Evolutionary conservation across 2,113 vertebrate species (phyloP).

Genomic region (Laterallus jamaicensis): DNA sequence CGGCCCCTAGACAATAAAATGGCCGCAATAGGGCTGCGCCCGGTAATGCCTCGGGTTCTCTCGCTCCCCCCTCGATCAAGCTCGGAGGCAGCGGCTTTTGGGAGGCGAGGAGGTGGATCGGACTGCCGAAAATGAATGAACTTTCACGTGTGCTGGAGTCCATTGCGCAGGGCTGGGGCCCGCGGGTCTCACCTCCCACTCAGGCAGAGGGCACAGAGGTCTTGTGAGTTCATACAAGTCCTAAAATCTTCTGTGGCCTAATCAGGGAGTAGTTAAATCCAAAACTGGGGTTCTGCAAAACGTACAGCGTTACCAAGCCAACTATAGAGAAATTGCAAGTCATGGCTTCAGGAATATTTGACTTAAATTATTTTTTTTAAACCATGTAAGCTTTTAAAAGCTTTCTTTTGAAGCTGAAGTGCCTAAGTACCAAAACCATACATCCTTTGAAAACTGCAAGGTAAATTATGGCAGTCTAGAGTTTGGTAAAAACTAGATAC

Average conservation of each 20-base stretch:
- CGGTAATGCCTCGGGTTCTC: background rate
- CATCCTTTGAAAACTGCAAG: background rate
- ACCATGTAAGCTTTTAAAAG: background rate
- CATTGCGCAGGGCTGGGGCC: background rate
- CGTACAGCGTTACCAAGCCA: background rate
- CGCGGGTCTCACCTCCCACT: background rate
- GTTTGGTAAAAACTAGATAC: background rate
- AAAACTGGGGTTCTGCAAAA: background rate
- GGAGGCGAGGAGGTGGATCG: background rate
- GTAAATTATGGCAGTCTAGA: background rate
- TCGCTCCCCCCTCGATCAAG: background rate
- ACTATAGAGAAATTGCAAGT: background rate
- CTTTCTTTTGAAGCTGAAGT: background rate
- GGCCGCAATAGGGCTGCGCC: conserved; percentile 37
- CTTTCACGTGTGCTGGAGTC: background rate
- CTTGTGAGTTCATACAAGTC: accelerated
- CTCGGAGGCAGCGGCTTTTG: background rate
- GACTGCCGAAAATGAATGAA: conserved; percentile 1
- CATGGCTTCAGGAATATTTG: background rate
- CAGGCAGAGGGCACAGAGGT: background rate
- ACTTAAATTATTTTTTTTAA: background rate
- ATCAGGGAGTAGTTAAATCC: background rate
- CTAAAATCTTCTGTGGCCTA: background rate
- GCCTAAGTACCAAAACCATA: background rate
- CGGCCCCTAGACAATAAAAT: conserved; percentile 38